Evolutionary conservation across 2,888 invertebrate genomes (phyloP), one percentile per base, ranked within the genome.

Genomic region (Caenorhabditis sp.): DNA sequence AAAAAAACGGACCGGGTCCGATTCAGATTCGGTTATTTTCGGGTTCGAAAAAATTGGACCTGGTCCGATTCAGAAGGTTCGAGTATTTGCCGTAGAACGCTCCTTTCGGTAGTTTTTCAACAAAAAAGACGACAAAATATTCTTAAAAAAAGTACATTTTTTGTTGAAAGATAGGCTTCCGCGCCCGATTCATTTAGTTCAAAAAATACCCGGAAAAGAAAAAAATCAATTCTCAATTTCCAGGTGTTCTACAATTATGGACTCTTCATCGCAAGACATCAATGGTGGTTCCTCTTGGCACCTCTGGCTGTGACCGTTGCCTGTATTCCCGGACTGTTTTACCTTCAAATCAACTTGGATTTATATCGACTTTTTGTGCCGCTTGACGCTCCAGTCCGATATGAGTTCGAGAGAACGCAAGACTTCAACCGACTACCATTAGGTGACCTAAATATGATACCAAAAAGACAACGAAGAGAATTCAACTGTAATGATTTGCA

Each of bases 291-390:
- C 62, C 60, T 81, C 6, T 61, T 69, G 21, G 76, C 69, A 0
- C 74, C 77, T 8, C 59, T 78, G 4, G 27, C 83, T 14, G 60
- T 84, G 63, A 84, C 85, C 10, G 21, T 83, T 14, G 65, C 72
- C 8, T 83, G 72, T 26, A 51, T 83, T 1, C 86, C 86, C 19
- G 86, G 86, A 50, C 69, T 86, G 23, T 81, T 79, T 55, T 81
- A 73, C 62, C 62, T 86, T 17, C 76, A 76, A 58, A 86, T 86
- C 69, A 86, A 86, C 60, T 76, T 86, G 43, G 86, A 86, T 77
- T 77, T 86, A 58, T 86, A 87, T 77, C 75, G 83, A 43, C 77
- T 86, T 8, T 86, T 86, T 59, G 86, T 86, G 1, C 86, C 86
- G 8, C 68, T 79, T 21, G 86, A 86, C 74, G 86, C 86, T 5